Evolutionary conservation across 2,797 vertebrate species (phyloP), one percentile per base, ranked within the genome.

Genomic region (Otus scops): DNA sequence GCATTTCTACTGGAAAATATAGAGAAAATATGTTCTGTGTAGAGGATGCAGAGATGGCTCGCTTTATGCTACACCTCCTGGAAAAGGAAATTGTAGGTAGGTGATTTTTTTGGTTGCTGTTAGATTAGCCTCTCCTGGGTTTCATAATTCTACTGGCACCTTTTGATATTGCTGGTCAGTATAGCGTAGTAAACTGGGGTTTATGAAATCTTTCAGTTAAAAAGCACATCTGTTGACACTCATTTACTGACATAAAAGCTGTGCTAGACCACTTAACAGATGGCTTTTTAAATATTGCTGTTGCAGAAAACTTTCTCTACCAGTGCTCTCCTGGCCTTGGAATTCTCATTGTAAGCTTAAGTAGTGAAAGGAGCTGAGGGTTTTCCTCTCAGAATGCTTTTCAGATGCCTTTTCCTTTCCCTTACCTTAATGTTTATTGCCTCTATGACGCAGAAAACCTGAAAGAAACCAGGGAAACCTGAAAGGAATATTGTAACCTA

Each of bases 161-260:
- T 95, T 91, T 91, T 82, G 83, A 54, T 91, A 69, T 90, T 96
- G 54, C 86, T 89, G 41, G 50, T 94, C 88, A 90, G 59, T 65
- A 7, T n/a, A 65, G 51, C 16, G 32, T 64, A 78, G 76, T 78
- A 83, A 92, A 78, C 34, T 50, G 41, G 64, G 83, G 21, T 27
- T 88, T 88, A 88, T 79, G 88, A 88, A 93, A 74, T 70, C 41
- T 43, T 77, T 74, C 53, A 30, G 23, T 83, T 85, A 74, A 89
- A 95, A 87, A 53, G 9, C 28, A 48, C 27, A 47, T 88, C 61
- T 81, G 41, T 77, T 83, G 80, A 53, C 36, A 45, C 10, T 82
- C 67, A 38, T 89, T 85, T 85, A 39, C 70, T 77, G 41, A 83
- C 70, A 30, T 68, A 82, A 63, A 91, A 88, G 16, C 21, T 87